These are phyloP conservation scores for Ceramica pisi DNA, from an alignment of 2,888 invertebrate genomes.

Conservation along the genomic window DNA sequence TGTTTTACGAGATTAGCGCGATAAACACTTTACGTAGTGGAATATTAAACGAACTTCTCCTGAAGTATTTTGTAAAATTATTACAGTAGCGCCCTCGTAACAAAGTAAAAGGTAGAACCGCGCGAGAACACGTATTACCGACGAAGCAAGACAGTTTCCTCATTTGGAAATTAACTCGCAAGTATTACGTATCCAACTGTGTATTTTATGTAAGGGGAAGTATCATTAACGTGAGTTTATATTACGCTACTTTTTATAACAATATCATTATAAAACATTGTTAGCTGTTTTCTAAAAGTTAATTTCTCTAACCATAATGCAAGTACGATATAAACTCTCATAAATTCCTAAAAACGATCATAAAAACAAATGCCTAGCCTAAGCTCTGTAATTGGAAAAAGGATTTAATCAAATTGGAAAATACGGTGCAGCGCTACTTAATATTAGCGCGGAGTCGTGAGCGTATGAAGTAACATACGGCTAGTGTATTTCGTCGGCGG, in stretches of 20 bases:
- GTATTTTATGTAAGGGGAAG: conserved; percentile 46
- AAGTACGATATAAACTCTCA: conserved; percentile 27
- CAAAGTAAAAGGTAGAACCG: conserved; percentile 68
- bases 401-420: conserved; percentile 75
- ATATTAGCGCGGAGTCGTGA: conserved; percentile 70
- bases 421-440: conserved; percentile 70
- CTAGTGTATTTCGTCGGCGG: conserved; percentile 83
- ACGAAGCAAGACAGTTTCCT: conserved; percentile 72
- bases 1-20: conserved; percentile 83
- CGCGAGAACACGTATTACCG: conserved; percentile 70
- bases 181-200: conserved; percentile 58
- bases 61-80: conserved; percentile 77
- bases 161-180: conserved; percentile 71
- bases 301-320: conserved; percentile 18
- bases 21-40: conserved; percentile 80
- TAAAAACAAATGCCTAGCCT: conserved; percentile 67
- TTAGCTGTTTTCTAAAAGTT: conserved; percentile 9
- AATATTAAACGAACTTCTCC: conserved; percentile 77
- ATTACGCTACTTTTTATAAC: conserved; percentile 23
- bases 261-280: conserved; percentile 13
- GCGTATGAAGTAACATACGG: conserved; percentile 80
- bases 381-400: conserved; percentile 71
- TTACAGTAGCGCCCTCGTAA: conserved; percentile 72
- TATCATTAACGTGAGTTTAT: conserved; percentile 31
- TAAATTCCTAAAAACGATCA: conserved; percentile 61